Evolutionary conservation across 2,797 vertebrate genomes (phyloP), one percentile per base, ranked within the genome.

Genomic region (Coregonus ussuriensis): DNA sequence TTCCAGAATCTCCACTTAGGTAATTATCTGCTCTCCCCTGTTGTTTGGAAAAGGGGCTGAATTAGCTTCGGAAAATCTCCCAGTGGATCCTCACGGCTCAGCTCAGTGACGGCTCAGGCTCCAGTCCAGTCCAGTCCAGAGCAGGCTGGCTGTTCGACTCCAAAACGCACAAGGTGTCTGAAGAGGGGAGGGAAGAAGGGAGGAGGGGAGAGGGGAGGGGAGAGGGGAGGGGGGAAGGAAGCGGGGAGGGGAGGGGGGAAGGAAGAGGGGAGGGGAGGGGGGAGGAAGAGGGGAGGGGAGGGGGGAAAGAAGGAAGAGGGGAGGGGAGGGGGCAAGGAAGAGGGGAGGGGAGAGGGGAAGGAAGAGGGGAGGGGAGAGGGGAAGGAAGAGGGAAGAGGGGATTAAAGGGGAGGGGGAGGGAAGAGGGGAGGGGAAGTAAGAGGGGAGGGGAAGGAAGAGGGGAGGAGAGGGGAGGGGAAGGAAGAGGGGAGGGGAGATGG

Each of bases 21-120:
- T 94, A 94, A 95, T 95, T 94, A 94, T 94, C 92, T 93, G 86
- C 81, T 81, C 80, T 91, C 91, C 93, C 91, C 80, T 89, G 92
- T 93, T 94, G 92, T 93, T 91, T 89, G 87, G 85, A 81, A 90
- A 88, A 76, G 88, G 85, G 88, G 15, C 56, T 6, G 88, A 90
- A 93, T 92, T 92, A 88, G 84, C 90, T 85, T 92, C 91, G 90
- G 89, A 88, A 88, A 91, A 90, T 89, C 87, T 87, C 85, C 86
- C 87, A 89, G 89, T 90, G 85, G 83, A 89, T 90, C 56, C 56
- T 18, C 56, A 0, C 16, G 56, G 18, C 18, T 59, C 18, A 6
- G 15, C 56, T 59, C 56, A 59, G n/a, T 18, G 1, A 59, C 6
- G 56, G 56, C 16, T 59, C 16, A n/a, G 56, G 5, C 16, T 59